These are phyloP conservation scores for Sphecodes monilicornis DNA, from an alignment of 2,888 invertebrate genomes.

Conservation along the genomic window DNA sequence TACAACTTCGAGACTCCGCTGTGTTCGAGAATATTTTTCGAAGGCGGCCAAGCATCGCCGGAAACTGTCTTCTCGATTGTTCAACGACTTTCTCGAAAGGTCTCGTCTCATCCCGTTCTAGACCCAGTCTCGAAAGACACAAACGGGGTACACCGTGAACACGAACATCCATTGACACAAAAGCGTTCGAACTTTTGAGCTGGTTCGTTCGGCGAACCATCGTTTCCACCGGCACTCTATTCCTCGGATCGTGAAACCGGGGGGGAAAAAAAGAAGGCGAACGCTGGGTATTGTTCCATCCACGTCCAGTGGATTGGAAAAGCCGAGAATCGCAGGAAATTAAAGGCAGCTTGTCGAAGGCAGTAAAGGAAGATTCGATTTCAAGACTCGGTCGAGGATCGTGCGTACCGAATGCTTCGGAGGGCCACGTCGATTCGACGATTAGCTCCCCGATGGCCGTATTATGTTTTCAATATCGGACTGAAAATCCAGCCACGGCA, in stretches of 20 bases:
- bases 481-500: background rate
- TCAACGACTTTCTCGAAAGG: constrained; percentile 12
- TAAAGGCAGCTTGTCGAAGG: constrained; percentile 67
- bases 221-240: constrained; percentile 25
- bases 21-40: constrained; percentile 23
- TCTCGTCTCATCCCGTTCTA: background rate
- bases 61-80: constrained; percentile 9
- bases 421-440: constrained; percentile 1
- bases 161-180: constrained; percentile 11
- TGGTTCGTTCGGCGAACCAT: constrained; percentile 13
- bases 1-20: constrained; percentile 6
- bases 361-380: constrained; percentile 54
- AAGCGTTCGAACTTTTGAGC: background rate
- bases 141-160: background rate
- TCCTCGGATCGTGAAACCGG: constrained; percentile 28
- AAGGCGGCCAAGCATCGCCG: background rate
- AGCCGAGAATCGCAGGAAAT: constrained; percentile 74
- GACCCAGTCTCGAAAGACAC: background rate
- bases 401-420: constrained; percentile 21
- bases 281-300: constrained; percentile 60
- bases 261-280: constrained; percentile 35
- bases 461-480: background rate
- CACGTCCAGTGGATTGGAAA: constrained; percentile 67
- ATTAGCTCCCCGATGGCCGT: background rate
- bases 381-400: constrained; percentile 13